Evolutionary conservation across 2,888 invertebrate genomes (phyloP), one percentile per base, ranked within the genome.

Genomic region (Tanytarsus gracilentus): DNA sequence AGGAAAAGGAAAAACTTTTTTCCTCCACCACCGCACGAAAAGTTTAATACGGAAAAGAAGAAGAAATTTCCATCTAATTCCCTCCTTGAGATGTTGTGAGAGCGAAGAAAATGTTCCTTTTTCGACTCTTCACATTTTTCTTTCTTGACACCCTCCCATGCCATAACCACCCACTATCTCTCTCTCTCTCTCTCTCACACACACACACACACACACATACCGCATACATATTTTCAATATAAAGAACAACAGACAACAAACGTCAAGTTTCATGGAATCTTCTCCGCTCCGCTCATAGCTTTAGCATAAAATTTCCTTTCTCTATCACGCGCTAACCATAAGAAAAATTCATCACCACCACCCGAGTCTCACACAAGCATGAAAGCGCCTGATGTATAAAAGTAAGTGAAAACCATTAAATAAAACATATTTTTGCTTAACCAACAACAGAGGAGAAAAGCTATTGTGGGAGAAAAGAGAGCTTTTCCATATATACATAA

Each of bases 371-470:
- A 52, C 52, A 52, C 52, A 30, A 27, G 9, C 52, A 29, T 33
- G 33, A 33, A 51, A 51, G n/a, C 27, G n/a, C 27, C 8, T 21
- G 14, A 18, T n/a, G 9, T 30, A 21, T 27, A 14, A 11, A 51
- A 36, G 53, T 53, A 53, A 53, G 53, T 36, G 36, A 53, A 53
- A 53, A 53, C 53, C 53, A 33, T 53, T 53, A 36, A 53, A 33
- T 53, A 36, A 53, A 53, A 53, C 53, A 53, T 53, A 53, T 53
- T 53, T 53, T 53, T 23, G 53, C 36, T 53, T 53, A 53, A 53
- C 33, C 53, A 53, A 53, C 53, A 14, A 27, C n/a, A 5, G 26
- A 25, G 36, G 23, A 36, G 36, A 29, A 14, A 44, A 44, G 44
- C 11, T 30, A 30, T 30, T 30, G 30, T 30, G 6, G 6, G 30